These are phyloP conservation scores for Oppia nitens DNA, from an alignment of 1,140 invertebrate genomes.

Conservation along the genomic window DNA sequence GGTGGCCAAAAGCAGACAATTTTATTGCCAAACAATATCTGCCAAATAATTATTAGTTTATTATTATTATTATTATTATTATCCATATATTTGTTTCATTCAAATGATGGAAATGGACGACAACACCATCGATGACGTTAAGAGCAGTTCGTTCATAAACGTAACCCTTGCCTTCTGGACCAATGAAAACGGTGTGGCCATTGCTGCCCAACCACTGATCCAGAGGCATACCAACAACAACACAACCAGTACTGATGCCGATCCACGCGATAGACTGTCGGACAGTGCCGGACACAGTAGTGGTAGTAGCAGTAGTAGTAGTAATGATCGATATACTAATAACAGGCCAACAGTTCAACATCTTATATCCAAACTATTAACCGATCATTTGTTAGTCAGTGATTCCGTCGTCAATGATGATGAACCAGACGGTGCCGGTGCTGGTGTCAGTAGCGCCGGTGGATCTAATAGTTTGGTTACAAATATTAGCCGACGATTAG, in stretches of 20 bases:
- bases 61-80: no score
- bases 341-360: neutral
- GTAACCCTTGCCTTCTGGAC: constrained; percentile 11
- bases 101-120: neutral
- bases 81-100: neutral
- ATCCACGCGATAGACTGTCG: neutral
- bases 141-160: neutral
- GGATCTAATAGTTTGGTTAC: no score
- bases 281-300: neutral
- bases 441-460: neutral
- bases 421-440: neutral
- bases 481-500: neutral
- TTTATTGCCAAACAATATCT: no score
- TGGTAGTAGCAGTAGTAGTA: neutral
- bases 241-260: neutral
- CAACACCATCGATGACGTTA: neutral
- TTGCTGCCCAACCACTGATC: neutral
- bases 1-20: no score
- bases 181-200: neutral
- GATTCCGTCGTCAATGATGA: neutral
- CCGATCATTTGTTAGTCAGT: neutral
- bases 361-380: neutral
- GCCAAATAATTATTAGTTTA: no score
- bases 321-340: no score
- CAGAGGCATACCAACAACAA: neutral